Percentiles rank a stretch among this genome's conserved stretches.
These are phyloP conservation scores for Megamerina dolium DNA, from an alignment of 2,888 invertebrate genomes.

Conservation along the genomic window DNA sequence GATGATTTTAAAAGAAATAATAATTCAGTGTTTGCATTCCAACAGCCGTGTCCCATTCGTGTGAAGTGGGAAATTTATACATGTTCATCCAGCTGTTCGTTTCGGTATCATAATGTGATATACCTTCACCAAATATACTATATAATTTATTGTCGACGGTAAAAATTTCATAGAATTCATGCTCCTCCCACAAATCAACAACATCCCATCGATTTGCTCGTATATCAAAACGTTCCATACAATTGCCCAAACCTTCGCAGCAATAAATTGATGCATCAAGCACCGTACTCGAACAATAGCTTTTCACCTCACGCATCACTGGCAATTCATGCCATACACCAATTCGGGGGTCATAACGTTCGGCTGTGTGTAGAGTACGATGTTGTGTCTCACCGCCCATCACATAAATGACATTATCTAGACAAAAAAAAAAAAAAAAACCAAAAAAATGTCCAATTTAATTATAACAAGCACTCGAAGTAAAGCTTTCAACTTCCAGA, in stretches of 20 bases:
- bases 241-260: conserved; percentile 33
- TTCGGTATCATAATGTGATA: conserved; percentile 27
- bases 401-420: conserved; percentile 30
- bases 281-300: conserved; percentile 33
- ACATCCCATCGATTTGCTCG: conserved; percentile 31
- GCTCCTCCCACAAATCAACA: conserved; percentile 32
- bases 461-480: neutral
- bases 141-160: conserved; percentile 31
- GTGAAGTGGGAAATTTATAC: conserved; percentile 24
- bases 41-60: conserved; percentile 37
- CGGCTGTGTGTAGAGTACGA: conserved; percentile 30
- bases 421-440: neutral
- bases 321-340: conserved; percentile 30
- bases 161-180: conserved; percentile 36
- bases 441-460: no score
- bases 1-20: neutral
- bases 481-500: neutral
- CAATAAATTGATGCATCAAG: conserved; percentile 32
- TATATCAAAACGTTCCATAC: conserved; percentile 34
- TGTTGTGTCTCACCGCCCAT: conserved; percentile 37
- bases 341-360: conserved; percentile 31
- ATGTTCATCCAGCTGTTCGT: conserved; percentile 27
- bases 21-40: conserved; percentile 28
- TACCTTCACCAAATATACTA: conserved; percentile 31
- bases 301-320: conserved; percentile 30